phyloP scores from a whole-genome alignment of 2,113 vertebrate genomes.

The Pseudonaja textilis region DNA sequence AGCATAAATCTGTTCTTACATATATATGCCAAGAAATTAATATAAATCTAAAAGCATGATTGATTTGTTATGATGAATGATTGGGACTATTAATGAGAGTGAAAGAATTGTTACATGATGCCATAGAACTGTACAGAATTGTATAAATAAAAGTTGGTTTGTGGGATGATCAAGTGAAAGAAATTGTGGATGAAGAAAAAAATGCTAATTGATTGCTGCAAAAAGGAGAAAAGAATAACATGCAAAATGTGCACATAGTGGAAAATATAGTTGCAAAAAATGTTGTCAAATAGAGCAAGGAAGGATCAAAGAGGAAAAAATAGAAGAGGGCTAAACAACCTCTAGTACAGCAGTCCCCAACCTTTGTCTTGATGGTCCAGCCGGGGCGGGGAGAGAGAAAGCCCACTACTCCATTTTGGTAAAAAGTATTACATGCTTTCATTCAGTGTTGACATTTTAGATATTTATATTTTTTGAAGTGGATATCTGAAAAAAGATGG shows the following conservation, averaged over 20 bases:
- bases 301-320: not conserved
- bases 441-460: not conserved
- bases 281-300: not conserved
- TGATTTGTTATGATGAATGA: not conserved
- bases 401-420: not conserved
- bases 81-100: not conserved
- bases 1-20: not conserved
- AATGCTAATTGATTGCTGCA: not conserved
- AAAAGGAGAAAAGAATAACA: not conserved
- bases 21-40: not conserved
- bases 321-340: not conserved
- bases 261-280: not conserved
- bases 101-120: not conserved
- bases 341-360: not conserved
- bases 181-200: not conserved
- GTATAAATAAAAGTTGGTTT: not conserved
- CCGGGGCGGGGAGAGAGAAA: too few relatives aligned
- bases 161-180: not conserved
- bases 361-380: not conserved
- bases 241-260: not conserved
- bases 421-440: not conserved
- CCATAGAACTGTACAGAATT: not conserved
- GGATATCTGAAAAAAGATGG: not conserved
- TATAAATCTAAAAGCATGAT: not conserved
- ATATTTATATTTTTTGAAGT: not conserved